Evolutionary conservation across 2,888 invertebrate species (phyloP), one percentile per base, ranked within the genome.

Genomic region (Hydroisotoma schaefferi): DNA sequence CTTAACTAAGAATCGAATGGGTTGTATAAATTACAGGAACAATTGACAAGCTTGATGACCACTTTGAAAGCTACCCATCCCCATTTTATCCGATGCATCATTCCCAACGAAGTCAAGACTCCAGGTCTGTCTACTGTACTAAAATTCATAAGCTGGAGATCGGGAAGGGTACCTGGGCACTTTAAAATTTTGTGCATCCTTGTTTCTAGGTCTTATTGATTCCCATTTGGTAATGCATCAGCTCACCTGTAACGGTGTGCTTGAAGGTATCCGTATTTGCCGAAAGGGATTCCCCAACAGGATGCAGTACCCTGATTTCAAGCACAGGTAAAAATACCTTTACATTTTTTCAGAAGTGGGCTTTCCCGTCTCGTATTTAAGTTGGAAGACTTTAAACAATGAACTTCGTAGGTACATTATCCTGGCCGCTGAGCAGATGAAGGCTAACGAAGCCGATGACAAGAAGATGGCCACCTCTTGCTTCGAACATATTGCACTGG

Each of bases 181-280:
- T n/a, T n/a, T n/a, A n/a, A n/a, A n/a, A n/a, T n/a, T n/a, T n/a
- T n/a, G n/a, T n/a, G n/a, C n/a, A n/a, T n/a, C n/a, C n/a, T 46
- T 12, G 20, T 5, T 23, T 46, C 15, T 25, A 46, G 94, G 97
- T 83, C 83, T 97, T 74, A 94, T 99, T 78, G 99, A 99, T 81
- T 94, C 98, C 73, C 91, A 90, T 78, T 86, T 99, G 82, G 98
- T 99, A 69, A 92, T 99, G 91, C 97, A 99, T 82, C 99, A 99
- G 86, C 86, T 99, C 79, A 97, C 97, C 75, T 99, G 99, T 88
- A 99, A 99, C 88, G 99, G 99, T 92, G 99, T 99, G 83, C 90
- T 99, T 85, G 99, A 99, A 88, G 99, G 99, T 84, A 99, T 99
- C 85, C 94, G 99, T 92, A 99, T 99, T 84, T 99, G 98, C 83